A percentile compares a stretch with the other conserved stretches of the same genome.
These are phyloP conservation scores for Pimpla rufipes DNA, from an alignment of 2,888 invertebrate genomes.

Conservation along the genomic window DNA sequence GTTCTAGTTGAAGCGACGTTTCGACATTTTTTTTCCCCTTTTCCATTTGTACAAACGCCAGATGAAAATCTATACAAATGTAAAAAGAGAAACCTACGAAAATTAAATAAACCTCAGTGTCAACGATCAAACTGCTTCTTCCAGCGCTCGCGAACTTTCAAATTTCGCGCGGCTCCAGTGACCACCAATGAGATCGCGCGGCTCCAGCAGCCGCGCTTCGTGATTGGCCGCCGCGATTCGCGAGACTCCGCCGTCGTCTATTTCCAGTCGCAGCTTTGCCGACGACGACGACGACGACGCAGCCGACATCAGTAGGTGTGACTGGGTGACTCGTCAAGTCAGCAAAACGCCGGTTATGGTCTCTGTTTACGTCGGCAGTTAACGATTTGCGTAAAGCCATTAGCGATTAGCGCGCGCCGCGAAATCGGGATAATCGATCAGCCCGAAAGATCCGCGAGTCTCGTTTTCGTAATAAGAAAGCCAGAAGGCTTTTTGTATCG, in stretches of 20 bases:
- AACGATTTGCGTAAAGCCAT: neutral
- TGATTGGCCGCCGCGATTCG: neutral
- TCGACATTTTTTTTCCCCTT: too few species aligned
- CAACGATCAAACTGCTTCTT: too few species aligned
- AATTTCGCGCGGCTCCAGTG: neutral
- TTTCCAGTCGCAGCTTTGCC: neutral
- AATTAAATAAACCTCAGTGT: too few species aligned
- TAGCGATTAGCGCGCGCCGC: neutral
- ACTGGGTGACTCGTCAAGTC: slow-evolving; percentile 60
- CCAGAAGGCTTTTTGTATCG: neutral
- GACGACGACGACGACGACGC: neutral
- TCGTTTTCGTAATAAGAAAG: neutral
- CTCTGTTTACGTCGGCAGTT: slow-evolving; percentile 20
- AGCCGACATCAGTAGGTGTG: slow-evolving; percentile 36
- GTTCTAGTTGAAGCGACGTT: too few species aligned
- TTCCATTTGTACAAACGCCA: too few species aligned
- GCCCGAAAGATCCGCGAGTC: slow-evolving; percentile 1
- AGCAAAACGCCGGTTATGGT: slow-evolving; percentile 54
- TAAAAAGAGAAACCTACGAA: too few species aligned
- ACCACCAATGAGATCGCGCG: neutral
- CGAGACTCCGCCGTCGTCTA: neutral
- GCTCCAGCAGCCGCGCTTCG: neutral
- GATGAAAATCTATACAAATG: too few species aligned
- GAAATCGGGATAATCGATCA: slow-evolving; percentile 17
- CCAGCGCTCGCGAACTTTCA: neutral